Evolutionary conservation across 2,797 vertebrate species (phyloP), one percentile per base, ranked within the genome.

Genomic region (Mormyrops boulengeri): DNA sequence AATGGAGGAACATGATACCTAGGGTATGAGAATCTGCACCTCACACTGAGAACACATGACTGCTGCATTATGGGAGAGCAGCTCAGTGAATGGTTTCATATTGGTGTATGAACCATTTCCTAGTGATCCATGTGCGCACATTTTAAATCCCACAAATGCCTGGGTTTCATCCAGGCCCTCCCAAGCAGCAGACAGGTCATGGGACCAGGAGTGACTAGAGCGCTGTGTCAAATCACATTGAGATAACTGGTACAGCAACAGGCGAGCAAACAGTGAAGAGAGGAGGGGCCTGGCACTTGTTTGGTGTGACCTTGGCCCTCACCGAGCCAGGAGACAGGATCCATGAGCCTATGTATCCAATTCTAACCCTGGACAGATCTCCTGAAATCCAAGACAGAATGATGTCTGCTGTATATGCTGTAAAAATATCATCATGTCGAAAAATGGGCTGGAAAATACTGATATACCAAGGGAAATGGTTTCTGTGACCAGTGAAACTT

Each of bases 1-100:
- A 91, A 92, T 91, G 17, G 86, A 87, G 88, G 50, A 91, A 85
- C 19, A 53, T 69, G 52, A 49, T 82, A 38, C 8, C 8, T 9
- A 19, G 85, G 62, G 50, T 62, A 87, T 17, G 62, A 53, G 84
- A 87, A 53, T 73, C 52, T 34, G 52, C 55, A 17, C 84, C 0
- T 73, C 89, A 55, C 6, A 14, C 60, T 9, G 47, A 44, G 60
- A n/a, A 87, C 44, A 19, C 34, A 41, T 41, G 34, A 41, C 14
- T 41, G 9, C 3, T 30, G 62, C 62, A 66, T 66, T 26, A 66
- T 66, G 60, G 26, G 3, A 34, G 66, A 73, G 66, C 66, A 38
- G 66, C 66, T 73, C 30, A 73, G 66, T 5, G 66, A 38, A 50
- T 26, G 22, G 82, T 85, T 85, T 50, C 82, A 49, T 49, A 85